Percentiles rank a stretch among this genome's conserved stretches.
phyloP scores from a whole-genome alignment of 1,140 invertebrate species.

The Bombus pyrosoma region DNA sequence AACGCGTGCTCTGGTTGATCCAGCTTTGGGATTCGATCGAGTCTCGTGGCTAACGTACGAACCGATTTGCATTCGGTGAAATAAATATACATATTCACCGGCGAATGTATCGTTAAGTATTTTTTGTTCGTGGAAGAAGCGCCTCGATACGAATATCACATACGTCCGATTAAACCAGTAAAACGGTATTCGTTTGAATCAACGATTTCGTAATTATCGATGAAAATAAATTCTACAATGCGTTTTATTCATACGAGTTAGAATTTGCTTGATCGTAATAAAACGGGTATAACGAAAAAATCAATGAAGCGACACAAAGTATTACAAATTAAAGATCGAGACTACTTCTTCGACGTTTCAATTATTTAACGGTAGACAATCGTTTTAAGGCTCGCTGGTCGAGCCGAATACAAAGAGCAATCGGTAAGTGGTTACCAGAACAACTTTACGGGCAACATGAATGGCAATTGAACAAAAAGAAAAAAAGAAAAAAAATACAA shows the following conservation, averaged over 20 bases:
- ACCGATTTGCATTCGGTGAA: slow-evolving; percentile 10
- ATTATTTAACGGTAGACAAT: slow-evolving; percentile 49
- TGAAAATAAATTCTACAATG: not conserved
- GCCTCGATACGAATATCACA: not conserved
- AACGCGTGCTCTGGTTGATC: slow-evolving; percentile 75
- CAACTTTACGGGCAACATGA: slow-evolving; percentile 54
- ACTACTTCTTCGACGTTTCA: slow-evolving; percentile 35
- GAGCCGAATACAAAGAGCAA: slow-evolving; percentile 57
- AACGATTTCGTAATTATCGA: not conserved
- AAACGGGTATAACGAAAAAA: not conserved
- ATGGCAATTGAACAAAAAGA: slow-evolving; percentile 38
- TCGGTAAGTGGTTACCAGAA: slow-evolving; percentile 32
- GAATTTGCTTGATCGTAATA: not conserved
- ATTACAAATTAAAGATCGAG: not conserved
- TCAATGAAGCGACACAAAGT: not conserved
- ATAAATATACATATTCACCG: slow-evolving; percentile 14
- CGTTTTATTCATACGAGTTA: not conserved
- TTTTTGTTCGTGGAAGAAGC: slow-evolving; percentile 28
- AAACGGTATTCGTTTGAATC: not conserved
- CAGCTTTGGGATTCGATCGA: slow-evolving; percentile 75
- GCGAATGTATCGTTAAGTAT: slow-evolving; percentile 8
- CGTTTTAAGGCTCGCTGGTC: slow-evolving; percentile 73
- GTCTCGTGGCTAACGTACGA: slow-evolving; percentile 59
- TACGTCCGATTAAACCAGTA: not conserved
- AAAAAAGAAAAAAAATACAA: not conserved